phyloP scores from a whole-genome alignment of 2,113 vertebrate genomes.

The Nipponia nippon region DNA sequence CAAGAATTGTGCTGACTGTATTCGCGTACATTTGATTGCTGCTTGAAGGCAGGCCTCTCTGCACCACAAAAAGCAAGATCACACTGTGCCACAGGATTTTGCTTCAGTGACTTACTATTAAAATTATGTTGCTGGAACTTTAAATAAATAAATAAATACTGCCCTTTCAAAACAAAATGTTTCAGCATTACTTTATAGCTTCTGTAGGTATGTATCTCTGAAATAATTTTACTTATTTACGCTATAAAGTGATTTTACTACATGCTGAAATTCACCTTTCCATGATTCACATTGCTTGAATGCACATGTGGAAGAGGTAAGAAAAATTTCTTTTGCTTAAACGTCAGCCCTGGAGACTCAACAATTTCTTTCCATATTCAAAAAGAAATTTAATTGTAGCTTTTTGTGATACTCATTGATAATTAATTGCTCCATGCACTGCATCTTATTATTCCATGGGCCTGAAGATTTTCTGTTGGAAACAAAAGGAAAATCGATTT shows the following conservation, averaged over 20 bases:
- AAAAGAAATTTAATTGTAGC: neutral
- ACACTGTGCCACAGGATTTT: neutral
- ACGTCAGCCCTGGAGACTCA: neutral
- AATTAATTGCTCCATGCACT: constrained; percentile 49
- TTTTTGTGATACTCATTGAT: constrained; percentile 37
- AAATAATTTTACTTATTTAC: neutral
- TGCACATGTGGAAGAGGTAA: neutral
- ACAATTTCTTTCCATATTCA: neutral
- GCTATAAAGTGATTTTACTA: neutral
- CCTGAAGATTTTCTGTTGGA: constrained; percentile 59
- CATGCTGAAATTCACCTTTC: neutral
- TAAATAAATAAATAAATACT: neutral
- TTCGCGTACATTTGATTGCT: neutral
- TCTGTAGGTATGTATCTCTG: neutral
- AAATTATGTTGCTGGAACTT: neutral
- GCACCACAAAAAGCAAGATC: neutral
- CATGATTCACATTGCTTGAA: fast-evolving
- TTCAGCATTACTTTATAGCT: neutral
- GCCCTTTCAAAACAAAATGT: neutral
- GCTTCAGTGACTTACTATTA: neutral
- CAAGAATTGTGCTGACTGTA: neutral
- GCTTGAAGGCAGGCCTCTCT: neutral
- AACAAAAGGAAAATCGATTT: constrained; percentile 71
- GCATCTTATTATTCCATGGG: neutral
- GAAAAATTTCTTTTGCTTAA: neutral